Evolutionary conservation across 2,797 vertebrate genomes (phyloP), one percentile per base, ranked within the genome.

Genomic region (Xenops minutus): DNA sequence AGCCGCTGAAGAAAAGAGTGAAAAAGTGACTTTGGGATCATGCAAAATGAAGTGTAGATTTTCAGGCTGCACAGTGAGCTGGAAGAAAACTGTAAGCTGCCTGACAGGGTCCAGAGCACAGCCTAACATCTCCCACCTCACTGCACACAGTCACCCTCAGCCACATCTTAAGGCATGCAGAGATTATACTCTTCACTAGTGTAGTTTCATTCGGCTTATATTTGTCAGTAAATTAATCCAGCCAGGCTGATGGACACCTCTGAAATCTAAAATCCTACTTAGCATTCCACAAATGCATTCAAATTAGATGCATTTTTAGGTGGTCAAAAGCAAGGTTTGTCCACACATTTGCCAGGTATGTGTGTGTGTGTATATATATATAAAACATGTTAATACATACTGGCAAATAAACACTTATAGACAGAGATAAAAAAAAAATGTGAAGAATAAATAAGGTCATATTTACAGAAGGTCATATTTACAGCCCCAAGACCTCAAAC

Each of bases 341-440:
- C n/a, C 20, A 30, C 0, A 0, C 27, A 13, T 1, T 58, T 68
- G 9, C 3, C 29, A 48, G 32, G 67, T 37, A 52, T 7, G 9
- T 44, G 11, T 39, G 12, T 41, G 14, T 41, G 15, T 41, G 14
- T 41, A 17, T 41, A 16, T 41, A 41, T 41, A 16, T 41, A 18
- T 41, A 16, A 17, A 18, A 9, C 10, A 34, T 13, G 3, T 22
- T 32, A 8, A 12, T 23, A 13, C 12, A 41, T 19, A 30, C 4
- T 59, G 58, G 27, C 5, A 49, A 87, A 66, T 7, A 54, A 71
- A 85, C 3, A 37, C 4, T 48, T 61, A 21, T 8, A 48, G 9
- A 19, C 10, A 17, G 2, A n/a, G 3, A 24, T 32, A 58, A 34
- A 52, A 62, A 34, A 52, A 79, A 91, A 52, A 24, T 27, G 3